Evolutionary conservation across 2,888 invertebrate species (phyloP).

Genomic region (Thumatha senex): DNA sequence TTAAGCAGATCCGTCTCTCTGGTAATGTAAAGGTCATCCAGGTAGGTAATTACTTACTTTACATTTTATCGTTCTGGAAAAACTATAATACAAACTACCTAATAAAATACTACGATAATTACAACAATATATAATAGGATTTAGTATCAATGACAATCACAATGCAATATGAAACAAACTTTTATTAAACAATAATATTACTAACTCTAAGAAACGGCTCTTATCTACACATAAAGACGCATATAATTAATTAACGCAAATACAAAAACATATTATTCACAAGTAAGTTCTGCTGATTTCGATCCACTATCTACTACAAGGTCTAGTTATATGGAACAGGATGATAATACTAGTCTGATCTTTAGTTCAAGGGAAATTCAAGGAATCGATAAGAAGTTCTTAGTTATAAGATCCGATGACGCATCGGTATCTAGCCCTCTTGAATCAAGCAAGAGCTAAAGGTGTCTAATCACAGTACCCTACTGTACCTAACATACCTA

Average conservation of each 20-base stretch:
- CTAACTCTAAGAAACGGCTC: neutral
- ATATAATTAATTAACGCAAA: neutral
- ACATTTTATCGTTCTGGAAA: no score
- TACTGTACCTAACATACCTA: no score
- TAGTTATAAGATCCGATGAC: no score
- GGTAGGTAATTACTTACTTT: neutral
- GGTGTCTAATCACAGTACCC: no score
- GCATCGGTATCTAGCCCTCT: no score
- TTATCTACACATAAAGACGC: neutral
- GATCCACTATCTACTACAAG: conserved; percentile 1
- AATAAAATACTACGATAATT: neutral
- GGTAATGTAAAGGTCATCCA: no score
- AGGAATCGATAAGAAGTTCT: conserved; percentile 14
- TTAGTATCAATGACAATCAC: no score
- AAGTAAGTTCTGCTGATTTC: conserved; percentile 22
- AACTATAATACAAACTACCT: no score
- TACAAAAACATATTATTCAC: neutral
- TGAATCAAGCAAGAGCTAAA: no score
- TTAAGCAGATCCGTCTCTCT: no score
- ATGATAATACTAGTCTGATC: conserved; percentile 19
- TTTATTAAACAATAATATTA: no score
- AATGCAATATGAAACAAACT: no score
- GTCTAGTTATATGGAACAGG: conserved; percentile 21
- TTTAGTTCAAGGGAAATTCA: conserved; percentile 20
- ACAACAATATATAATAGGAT: neutral